Percentiles rank a stretch among this genome's conserved stretches.
Evolutionary conservation across 1,140 invertebrate genomes (phyloP).

Genomic region (Drosophila gunungcola): DNA sequence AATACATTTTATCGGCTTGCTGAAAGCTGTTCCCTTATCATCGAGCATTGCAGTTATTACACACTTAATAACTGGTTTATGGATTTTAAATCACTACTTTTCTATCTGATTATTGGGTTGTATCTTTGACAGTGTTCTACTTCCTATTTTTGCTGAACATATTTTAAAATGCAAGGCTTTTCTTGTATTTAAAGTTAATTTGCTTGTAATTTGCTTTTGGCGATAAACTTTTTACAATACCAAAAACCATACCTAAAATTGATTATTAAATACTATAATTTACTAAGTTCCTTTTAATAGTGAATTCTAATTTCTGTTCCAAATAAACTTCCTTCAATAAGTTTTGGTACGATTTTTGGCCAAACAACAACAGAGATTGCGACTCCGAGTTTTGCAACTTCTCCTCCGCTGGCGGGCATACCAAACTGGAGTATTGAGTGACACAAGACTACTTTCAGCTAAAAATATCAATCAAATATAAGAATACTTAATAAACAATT

Average conservation of each 20-base stretch:
- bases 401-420: slow-evolving; percentile 58
- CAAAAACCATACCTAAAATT: too few relatives aligned
- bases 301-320: too few relatives aligned
- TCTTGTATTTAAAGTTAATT: too few relatives aligned
- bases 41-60: slow-evolving; percentile 8
- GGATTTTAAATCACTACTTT: slow-evolving; percentile 9
- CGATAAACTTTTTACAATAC: too few relatives aligned
- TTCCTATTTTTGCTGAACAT: slow-evolving; percentile 7
- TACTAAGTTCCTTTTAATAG: too few relatives aligned
- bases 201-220: too few relatives aligned
- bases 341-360: slow-evolving; percentile 31
- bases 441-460: slow-evolving; percentile 51
- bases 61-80: slow-evolving; percentile 11
- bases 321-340: slow-evolving; percentile 13
- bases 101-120: slow-evolving; percentile 8
- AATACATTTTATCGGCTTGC: slow-evolving; percentile 20
- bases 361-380: slow-evolving; percentile 66
- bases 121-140: slow-evolving; percentile 16
- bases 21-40: slow-evolving; percentile 20
- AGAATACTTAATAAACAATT: background rate
- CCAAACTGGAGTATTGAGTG: slow-evolving; percentile 59
- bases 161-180: background rate
- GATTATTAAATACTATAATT: too few relatives aligned
- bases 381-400: slow-evolving; percentile 67
- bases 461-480: background rate